Evolutionary conservation across 2,888 invertebrate species (phyloP).

Genomic region (Coleophora flavipennella): DNA sequence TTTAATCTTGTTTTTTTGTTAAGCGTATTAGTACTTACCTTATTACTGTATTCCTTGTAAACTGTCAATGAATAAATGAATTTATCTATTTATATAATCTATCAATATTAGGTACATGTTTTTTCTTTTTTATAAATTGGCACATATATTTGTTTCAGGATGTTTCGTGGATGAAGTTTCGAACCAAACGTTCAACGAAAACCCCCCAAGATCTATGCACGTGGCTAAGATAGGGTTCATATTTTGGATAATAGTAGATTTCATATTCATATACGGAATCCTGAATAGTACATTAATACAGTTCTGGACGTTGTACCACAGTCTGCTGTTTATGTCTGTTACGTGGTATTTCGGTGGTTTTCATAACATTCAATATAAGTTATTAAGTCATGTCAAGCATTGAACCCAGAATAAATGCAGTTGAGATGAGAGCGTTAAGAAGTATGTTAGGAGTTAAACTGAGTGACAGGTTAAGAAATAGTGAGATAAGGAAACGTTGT

Average conservation of each 20-base stretch:
- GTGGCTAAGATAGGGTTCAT: slow-evolving; percentile 63
- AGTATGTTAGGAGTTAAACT: no score
- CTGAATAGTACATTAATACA: slow-evolving; percentile 54
- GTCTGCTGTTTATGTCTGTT: slow-evolving; percentile 63
- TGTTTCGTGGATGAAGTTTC: slow-evolving; percentile 39
- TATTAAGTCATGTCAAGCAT: slow-evolving; percentile 30
- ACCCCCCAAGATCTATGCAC: slow-evolving; percentile 34
- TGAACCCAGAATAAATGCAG: no score
- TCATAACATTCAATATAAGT: slow-evolving; percentile 72
- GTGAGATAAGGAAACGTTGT: no score
- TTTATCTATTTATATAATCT: no score
- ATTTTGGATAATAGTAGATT: slow-evolving; percentile 77
- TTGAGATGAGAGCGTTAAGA: no score
- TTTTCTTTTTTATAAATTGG: no score
- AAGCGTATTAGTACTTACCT: no score
- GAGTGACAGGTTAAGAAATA: no score
- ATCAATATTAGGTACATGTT: no score
- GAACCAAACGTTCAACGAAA: slow-evolving; percentile 32
- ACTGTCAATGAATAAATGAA: no score
- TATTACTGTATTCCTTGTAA: no score
- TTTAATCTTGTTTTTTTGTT: no score
- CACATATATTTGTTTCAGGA: slow-evolving; percentile 35
- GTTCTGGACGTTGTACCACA: slow-evolving; percentile 70
- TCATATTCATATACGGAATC: slow-evolving; percentile 56
- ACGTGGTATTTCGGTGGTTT: slow-evolving; percentile 74